phyloP scores from a whole-genome alignment of 2,113 vertebrate species.

The Pholis gunnellus region DNA sequence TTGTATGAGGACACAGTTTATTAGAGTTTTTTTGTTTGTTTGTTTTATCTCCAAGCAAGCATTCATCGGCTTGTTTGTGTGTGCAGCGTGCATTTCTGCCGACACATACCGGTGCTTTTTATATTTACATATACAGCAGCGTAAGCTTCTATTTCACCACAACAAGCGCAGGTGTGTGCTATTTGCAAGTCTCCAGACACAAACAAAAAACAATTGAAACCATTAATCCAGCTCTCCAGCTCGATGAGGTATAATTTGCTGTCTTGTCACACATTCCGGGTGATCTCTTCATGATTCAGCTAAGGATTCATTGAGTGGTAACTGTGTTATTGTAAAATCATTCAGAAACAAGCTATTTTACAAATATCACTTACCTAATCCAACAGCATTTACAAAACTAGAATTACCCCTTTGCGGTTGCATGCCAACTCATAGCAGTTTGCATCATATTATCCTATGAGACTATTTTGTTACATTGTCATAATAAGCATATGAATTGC shows the following conservation, averaged over 20 bases:
- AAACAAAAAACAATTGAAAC: slow-evolving; percentile 17
- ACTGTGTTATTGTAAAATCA: not conserved
- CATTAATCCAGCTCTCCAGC: slow-evolving; percentile 49
- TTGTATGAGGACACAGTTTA: not conserved
- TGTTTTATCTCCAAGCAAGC: not conserved
- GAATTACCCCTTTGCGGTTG: not conserved
- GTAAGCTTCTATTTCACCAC: slow-evolving; percentile 3
- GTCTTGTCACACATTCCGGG: not conserved
- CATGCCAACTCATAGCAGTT: not conserved
- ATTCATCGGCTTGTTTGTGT: not conserved
- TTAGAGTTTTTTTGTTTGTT: not conserved
- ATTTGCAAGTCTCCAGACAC: slow-evolving; percentile 34
- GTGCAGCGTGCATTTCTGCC: not conserved
- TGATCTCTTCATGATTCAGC: slow-evolving; percentile 14
- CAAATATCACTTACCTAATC: not conserved
- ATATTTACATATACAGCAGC: not conserved
- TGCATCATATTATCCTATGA: not conserved
- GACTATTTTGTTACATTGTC: not conserved
- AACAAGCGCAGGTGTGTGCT: slow-evolving; percentile 23
- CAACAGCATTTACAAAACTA: not conserved
- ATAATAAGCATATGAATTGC: not conserved
- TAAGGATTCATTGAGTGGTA: slow-evolving; percentile 6
- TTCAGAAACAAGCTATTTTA: slow-evolving; percentile 14
- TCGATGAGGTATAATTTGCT: slow-evolving; percentile 30
- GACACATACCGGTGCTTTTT: not conserved